phyloP scores from a whole-genome alignment of 2,888 invertebrate species.

The Coremacera marginata region DNA sequence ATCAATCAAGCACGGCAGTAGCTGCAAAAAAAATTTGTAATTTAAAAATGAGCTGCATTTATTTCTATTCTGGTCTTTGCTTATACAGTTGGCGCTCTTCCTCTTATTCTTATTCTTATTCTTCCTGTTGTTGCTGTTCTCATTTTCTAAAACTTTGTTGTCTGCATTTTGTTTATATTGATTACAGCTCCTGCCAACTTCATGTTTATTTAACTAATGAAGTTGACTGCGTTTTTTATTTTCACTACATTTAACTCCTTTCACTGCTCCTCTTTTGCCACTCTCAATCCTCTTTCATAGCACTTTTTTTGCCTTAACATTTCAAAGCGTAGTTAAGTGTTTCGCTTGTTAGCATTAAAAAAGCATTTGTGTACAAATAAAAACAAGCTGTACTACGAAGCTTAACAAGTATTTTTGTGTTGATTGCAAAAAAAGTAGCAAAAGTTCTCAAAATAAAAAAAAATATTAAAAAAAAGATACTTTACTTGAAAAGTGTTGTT shows the following conservation, averaged over 20 bases:
- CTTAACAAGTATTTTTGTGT: no score
- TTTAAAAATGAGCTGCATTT: constrained; percentile 24
- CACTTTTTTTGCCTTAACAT: not conserved
- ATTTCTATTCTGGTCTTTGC: not conserved
- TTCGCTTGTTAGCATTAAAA: no score
- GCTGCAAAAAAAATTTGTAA: not conserved
- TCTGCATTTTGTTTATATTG: constrained; percentile 10
- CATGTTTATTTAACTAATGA: constrained; percentile 36
- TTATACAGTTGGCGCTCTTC: not conserved
- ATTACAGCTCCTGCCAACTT: constrained; percentile 16
- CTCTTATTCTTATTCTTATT: not conserved
- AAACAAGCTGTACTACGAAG: no score
- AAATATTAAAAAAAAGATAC: no score
- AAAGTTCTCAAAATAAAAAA: no score
- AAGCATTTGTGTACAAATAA: no score
- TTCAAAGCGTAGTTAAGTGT: no score
- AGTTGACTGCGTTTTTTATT: constrained; percentile 3
- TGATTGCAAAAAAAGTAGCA: no score
- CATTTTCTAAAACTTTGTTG: not conserved
- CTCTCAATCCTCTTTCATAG: not conserved
- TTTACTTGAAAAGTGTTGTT: no score
- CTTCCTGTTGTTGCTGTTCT: not conserved
- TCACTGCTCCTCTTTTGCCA: not conserved
- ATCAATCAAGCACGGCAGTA: not conserved
- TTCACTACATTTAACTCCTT: constrained; percentile 4